phyloP scores from a whole-genome alignment of 1,140 invertebrate species.

The Chymomyza costata region DNA sequence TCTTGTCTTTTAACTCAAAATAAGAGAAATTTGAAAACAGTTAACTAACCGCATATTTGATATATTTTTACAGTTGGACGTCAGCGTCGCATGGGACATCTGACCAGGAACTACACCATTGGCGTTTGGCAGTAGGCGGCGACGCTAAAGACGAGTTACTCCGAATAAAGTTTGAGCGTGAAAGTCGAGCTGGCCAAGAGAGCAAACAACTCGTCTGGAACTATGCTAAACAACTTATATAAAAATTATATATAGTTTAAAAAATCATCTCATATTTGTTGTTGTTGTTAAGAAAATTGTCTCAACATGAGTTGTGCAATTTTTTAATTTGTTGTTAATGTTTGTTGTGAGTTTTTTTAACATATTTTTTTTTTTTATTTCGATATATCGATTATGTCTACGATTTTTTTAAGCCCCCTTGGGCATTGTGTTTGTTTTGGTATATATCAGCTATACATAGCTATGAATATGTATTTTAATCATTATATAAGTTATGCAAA shows the following conservation, averaged over 20 bases:
- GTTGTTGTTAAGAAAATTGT: constrained; percentile 22
- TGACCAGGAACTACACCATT: constrained; percentile 71
- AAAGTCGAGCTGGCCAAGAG: constrained; percentile 2
- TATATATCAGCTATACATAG: no score
- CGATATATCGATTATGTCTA: no score
- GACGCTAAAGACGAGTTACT: no score
- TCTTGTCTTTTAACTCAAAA: constrained; percentile 22
- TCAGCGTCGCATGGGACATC: constrained; percentile 73
- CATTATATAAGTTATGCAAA: constrained; percentile 42
- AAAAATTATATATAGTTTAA: constrained; percentile 19
- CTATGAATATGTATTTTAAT: constrained; percentile 60
- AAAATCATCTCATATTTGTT: constrained; percentile 33
- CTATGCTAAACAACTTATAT: constrained; percentile 16
- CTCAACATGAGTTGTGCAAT: constrained; percentile 9
- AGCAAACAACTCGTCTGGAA: constrained; percentile 12
- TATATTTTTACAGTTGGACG: constrained; percentile 64
- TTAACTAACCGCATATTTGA: constrained; percentile 24
- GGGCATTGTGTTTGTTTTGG: constrained; percentile 52
- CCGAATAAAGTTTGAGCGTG: neutral
- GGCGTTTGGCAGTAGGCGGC: constrained; percentile 59
- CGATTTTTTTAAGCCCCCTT: constrained; percentile 11
- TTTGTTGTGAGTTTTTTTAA: constrained; percentile 45
- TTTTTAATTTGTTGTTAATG: constrained; percentile 53
- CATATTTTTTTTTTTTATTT: constrained; percentile 19
- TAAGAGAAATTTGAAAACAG: neutral